Percentiles rank a stretch among this genome's conserved stretches.
These are phyloP conservation scores for Tangara arthus DNA, from an alignment of 2,797 vertebrate species.

Conservation along the genomic window DNA sequence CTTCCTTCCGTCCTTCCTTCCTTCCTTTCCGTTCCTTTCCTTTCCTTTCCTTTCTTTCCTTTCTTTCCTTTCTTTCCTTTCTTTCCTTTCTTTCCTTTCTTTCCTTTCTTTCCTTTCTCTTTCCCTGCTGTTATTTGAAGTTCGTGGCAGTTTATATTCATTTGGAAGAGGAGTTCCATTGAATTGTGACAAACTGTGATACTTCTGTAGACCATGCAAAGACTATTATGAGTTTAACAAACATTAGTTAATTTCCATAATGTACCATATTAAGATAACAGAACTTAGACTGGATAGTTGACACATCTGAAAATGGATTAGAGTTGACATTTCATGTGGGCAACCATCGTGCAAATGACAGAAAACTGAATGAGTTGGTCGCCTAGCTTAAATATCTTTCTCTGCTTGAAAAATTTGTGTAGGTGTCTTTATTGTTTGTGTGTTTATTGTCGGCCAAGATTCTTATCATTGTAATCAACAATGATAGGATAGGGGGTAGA, in stretches of 20 bases:
- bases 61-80: no score
- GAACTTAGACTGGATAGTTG: not conserved
- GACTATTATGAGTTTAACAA: not conserved
- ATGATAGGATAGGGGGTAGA: not conserved
- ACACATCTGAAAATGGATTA: not conserved
- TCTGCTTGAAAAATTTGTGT: not conserved
- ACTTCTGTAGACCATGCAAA: not conserved
- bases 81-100: no score
- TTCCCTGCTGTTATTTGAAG: not conserved
- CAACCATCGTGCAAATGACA: not conserved
- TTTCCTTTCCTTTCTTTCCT: not conserved
- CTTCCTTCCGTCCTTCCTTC: no score
- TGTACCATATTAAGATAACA: not conserved
- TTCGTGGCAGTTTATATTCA: not conserved
- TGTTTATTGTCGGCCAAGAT: not conserved
- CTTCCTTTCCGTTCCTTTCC: no score
- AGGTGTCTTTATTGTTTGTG: not conserved
- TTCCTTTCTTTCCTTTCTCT: no score
- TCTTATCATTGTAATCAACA: not conserved
- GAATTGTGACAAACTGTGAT: not conserved
- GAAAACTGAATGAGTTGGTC: not conserved
- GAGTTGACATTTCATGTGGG: not conserved
- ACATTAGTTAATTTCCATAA: not conserved
- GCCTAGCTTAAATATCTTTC: not conserved
- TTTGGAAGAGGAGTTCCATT: not conserved